Percentiles rank a stretch among this genome's conserved stretches.
phyloP scores from a whole-genome alignment of 2,113 vertebrate genomes.

The Cyanoramphus novaezelandiae region DNA sequence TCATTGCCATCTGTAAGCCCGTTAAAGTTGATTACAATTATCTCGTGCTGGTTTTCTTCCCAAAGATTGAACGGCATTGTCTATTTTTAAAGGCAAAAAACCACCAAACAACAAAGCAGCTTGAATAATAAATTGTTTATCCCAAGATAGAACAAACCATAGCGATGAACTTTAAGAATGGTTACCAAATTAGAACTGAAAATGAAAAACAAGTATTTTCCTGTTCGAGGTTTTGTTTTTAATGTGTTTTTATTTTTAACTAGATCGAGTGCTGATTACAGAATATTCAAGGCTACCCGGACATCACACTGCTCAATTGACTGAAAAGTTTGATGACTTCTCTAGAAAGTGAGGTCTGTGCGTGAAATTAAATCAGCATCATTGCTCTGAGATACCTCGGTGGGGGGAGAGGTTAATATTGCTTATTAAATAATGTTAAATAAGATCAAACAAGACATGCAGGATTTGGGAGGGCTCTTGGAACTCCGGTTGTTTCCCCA shows the following conservation, averaged over 20 bases:
- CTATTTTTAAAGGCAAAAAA: slow-evolving; percentile 22
- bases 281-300: slow-evolving; percentile 52
- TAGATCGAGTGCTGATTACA: slow-evolving; percentile 11
- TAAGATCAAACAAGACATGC: slow-evolving; percentile 12
- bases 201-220: slow-evolving; percentile 19
- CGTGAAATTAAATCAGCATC: background rate
- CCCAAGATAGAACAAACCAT: slow-evolving; percentile 19
- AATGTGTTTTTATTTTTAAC: slow-evolving; percentile 42
- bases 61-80: background rate
- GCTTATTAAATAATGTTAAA: slow-evolving; percentile 2
- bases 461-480: slow-evolving; percentile 7
- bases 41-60: background rate
- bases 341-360: slow-evolving; percentile 14
- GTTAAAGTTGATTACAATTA: slow-evolving; percentile 1
- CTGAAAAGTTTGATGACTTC: slow-evolving; percentile 53
- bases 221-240: slow-evolving; percentile 13
- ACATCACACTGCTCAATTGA: slow-evolving; percentile 53
- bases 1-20: slow-evolving; percentile 26
- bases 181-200: slow-evolving; percentile 2
- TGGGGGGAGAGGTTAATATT: background rate
- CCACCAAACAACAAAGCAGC: background rate
- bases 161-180: slow-evolving; percentile 23
- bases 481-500: background rate
- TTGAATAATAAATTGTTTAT: slow-evolving; percentile 32
- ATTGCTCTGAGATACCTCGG: background rate